A percentile compares a stretch with the other conserved stretches of the same genome.
phyloP scores from a whole-genome alignment of 2,888 invertebrate species.

The Oscheius myriophilus region DNA sequence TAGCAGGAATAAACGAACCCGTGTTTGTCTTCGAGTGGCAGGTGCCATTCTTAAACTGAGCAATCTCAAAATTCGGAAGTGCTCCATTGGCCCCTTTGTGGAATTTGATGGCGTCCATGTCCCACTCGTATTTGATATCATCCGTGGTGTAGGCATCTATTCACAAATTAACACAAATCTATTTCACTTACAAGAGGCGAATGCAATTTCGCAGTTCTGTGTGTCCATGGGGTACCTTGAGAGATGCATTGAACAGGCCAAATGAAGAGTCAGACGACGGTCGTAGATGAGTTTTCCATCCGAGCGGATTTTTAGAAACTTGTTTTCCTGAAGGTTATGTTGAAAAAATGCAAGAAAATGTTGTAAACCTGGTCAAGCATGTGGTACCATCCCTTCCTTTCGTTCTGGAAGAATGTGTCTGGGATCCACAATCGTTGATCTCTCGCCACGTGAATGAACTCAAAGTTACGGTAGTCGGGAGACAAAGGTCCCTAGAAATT shows the following conservation, averaged over 20 bases:
- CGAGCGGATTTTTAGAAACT: slow-evolving; percentile 65
- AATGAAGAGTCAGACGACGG: slow-evolving; percentile 66
- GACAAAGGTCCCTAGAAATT: slow-evolving; percentile 39
- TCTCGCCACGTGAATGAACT: slow-evolving; percentile 62
- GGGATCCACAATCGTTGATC: slow-evolving; percentile 69
- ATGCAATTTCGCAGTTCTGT: slow-evolving; percentile 69
- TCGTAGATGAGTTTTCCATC: slow-evolving; percentile 69
- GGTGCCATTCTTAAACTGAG: slow-evolving; percentile 90
- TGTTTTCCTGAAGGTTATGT: slow-evolving; percentile 56
- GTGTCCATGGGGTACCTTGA: slow-evolving; percentile 69
- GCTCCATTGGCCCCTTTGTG: slow-evolving; percentile 76
- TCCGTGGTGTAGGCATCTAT: slow-evolving; percentile 97
- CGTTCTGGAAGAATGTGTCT: slow-evolving; percentile 66
- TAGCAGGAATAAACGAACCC: too few relatives aligned
- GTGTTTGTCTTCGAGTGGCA: slow-evolving; percentile 96
- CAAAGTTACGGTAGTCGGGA: slow-evolving; percentile 58
- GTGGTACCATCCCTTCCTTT: slow-evolving; percentile 69
- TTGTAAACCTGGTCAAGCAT: slow-evolving; percentile 68
- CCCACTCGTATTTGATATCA: slow-evolving; percentile 95
- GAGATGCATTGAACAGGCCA: slow-evolving; percentile 70
- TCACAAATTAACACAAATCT: slow-evolving; percentile 47
- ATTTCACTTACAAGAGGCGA: slow-evolving; percentile 67
- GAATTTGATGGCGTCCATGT: slow-evolving; percentile 78
- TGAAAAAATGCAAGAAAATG: neutral
- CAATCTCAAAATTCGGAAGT: slow-evolving; percentile 90